Conservation (phyloP, 2,797 vertebrate species). For the Gymnoscopelus microlampas region DNA sequence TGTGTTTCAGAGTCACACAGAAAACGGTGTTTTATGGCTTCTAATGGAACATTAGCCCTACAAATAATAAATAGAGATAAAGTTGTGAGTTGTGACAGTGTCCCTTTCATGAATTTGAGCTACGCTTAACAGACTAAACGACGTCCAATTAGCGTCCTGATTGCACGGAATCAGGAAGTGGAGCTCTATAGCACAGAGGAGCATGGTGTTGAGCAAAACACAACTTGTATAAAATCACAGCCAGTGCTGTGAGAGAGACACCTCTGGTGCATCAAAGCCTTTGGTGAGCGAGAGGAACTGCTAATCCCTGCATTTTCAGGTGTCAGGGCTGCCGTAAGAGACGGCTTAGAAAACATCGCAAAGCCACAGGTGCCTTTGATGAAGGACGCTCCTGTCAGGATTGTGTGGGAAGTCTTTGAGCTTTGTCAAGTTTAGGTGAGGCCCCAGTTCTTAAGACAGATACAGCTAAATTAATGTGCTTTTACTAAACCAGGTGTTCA, state of each 20-base stretch:
- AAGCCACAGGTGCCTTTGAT: constrained; percentile 70
- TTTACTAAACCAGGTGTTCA: no score
- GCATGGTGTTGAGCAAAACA: constrained; percentile 14
- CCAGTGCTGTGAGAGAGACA: constrained; percentile 66
- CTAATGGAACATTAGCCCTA: no score
- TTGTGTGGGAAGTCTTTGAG: constrained; percentile 41
- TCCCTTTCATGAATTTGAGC: no score
- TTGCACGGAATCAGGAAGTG: constrained; percentile 14
- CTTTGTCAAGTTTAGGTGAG: constrained; percentile 19
- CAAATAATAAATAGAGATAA: no score
- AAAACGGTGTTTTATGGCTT: no score
- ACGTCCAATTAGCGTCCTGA: not conserved
- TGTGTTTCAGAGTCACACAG: no score
- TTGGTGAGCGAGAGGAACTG: constrained; percentile 64
- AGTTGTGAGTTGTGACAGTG: no score
- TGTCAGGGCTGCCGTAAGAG: constrained; percentile 72
- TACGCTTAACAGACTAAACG: no score
- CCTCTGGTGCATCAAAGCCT: constrained; percentile 76
- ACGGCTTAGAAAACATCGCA: constrained; percentile 64
- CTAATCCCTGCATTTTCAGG: constrained; percentile 74
- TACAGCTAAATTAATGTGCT: no score
- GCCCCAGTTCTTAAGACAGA: no score
- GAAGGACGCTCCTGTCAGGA: constrained; percentile 32
- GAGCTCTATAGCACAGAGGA: constrained; percentile 27
- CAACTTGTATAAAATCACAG: constrained; percentile 57